Percentiles rank a stretch among this genome's conserved stretches.
Conservation (phyloP, 1,140 invertebrate genomes). For the Atta colombica region DNA sequence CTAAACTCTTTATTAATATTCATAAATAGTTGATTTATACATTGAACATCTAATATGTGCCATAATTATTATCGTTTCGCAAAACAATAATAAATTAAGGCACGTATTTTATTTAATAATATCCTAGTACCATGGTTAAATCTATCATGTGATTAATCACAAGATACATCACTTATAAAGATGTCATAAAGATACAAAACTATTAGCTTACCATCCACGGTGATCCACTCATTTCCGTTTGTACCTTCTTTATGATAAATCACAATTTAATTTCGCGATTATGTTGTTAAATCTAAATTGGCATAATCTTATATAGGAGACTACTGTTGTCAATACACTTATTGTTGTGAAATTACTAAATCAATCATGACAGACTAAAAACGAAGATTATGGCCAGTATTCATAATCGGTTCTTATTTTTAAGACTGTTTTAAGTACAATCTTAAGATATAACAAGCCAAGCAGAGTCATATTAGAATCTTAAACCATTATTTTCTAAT, state of each 20-base stretch:
- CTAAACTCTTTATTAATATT: not conserved
- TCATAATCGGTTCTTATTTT: no score
- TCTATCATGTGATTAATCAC: not conserved
- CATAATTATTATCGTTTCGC: not conserved
- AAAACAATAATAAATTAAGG: conserved; percentile 18
- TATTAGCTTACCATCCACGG: conserved; percentile 10
- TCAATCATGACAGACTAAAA: not conserved
- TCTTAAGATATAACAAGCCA: no score
- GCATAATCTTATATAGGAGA: not conserved
- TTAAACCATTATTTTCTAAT: no score
- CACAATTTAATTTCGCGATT: not conserved
- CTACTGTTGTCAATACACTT: not conserved
- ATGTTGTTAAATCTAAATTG: not conserved
- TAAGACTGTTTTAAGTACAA: no score
- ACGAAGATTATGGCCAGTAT: not conserved
- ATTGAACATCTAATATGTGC: not conserved
- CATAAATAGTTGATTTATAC: not conserved
- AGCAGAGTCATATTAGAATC: no score
- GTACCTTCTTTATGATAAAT: not conserved
- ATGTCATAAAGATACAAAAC: not conserved
- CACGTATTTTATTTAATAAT: not conserved
- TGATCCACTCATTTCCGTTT: not conserved
- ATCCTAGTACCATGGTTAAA: not conserved
- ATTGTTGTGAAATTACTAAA: not conserved
- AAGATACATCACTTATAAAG: not conserved